Percentiles rank a stretch among this genome's conserved stretches.
Conservation (phyloP, 2,113 vertebrate species). For the Lipophrys pholis region DNA sequence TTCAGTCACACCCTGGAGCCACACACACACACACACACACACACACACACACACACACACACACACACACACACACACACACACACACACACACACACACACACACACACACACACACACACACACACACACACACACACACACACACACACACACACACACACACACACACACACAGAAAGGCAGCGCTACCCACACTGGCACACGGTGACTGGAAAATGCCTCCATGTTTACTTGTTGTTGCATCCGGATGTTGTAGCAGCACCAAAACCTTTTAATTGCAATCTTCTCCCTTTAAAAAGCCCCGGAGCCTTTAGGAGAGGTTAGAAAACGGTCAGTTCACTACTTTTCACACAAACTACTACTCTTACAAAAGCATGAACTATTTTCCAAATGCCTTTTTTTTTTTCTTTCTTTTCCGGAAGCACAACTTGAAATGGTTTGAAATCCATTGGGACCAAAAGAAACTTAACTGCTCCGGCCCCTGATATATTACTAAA, state of each 20-base stretch:
- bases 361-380: too few species aligned
- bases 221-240: slow-evolving; percentile 41
- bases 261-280: slow-evolving; percentile 52
- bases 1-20: slow-evolving; percentile 79
- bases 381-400: too few species aligned
- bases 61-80: slow-evolving; percentile 13
- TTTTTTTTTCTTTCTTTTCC: too few species aligned
- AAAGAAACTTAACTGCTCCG: too few species aligned
- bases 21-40: slow-evolving; percentile 74
- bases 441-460: too few species aligned
- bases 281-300: slow-evolving; percentile 21
- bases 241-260: slow-evolving; percentile 45
- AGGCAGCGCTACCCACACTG: too few species aligned
- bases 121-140: slow-evolving; percentile 46
- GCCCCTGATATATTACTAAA: too few species aligned
- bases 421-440: too few species aligned
- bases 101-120: slow-evolving; percentile 54
- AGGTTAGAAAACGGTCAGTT: slow-evolving; percentile 15
- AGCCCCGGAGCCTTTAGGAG: background rate
- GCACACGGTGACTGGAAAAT: background rate
- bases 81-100: slow-evolving; percentile 59
- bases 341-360: background rate
- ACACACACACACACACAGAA: background rate
- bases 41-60: background rate
- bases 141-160: slow-evolving; percentile 64